phyloP scores from a whole-genome alignment of 2,113 vertebrate species.

The Pterocles orientalis region DNA sequence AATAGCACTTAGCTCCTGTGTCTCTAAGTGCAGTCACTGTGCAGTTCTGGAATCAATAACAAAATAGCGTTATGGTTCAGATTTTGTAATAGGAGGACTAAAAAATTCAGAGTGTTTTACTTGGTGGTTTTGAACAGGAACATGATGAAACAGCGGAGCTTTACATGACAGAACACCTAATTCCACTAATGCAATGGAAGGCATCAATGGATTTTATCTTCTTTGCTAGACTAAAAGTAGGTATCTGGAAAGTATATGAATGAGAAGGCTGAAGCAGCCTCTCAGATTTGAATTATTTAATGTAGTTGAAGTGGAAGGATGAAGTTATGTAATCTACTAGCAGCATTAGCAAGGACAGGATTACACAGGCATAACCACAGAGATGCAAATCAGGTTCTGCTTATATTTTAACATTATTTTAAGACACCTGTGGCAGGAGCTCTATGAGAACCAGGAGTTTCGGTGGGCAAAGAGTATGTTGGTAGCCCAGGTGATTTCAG shows the following conservation, averaged over 20 bases:
- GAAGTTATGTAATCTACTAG: background rate
- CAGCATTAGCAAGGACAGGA: background rate
- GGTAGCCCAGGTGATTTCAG: background rate
- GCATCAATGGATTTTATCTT: conserved; percentile 20
- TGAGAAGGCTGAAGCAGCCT: background rate
- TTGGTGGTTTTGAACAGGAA: background rate
- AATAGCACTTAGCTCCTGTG: background rate
- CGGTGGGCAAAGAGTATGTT: background rate
- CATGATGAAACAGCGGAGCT: background rate
- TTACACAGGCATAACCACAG: background rate
- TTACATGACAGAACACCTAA: conserved; percentile 14
- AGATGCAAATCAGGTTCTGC: background rate
- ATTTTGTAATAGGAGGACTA: background rate
- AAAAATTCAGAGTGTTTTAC: background rate
- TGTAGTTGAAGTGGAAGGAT: background rate
- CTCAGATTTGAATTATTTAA: background rate
- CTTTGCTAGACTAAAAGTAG: background rate
- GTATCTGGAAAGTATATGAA: background rate
- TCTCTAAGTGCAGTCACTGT: background rate
- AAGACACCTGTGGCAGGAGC: background rate
- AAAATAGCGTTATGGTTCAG: background rate
- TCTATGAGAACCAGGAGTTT: background rate
- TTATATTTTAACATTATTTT: background rate
- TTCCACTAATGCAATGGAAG: background rate
- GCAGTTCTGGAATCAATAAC: background rate